Evolutionary conservation across 64 coral and sea anemone genomes (phyloP), one percentile per base, ranked within the genome.

Genomic region (Astreopora myriophthalma): DNA sequence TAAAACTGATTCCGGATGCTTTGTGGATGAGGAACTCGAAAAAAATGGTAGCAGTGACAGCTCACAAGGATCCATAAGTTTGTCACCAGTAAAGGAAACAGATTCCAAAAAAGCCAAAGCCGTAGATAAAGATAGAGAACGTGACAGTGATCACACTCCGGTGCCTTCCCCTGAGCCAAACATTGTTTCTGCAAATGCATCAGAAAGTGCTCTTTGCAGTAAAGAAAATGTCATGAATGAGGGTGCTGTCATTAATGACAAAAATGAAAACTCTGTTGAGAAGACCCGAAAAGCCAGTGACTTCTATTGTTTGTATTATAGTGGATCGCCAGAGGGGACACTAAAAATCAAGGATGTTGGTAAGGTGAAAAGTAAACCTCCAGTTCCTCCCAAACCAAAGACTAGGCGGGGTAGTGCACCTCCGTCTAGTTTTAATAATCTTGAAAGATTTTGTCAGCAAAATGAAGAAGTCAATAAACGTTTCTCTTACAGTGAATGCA

Each of bases 1-100:
- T 44, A 92, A 92, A 92, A 92, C 90, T 7, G 90, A 92, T 63
- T 92, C 90, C n/a, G 90, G 90, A 13, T 92, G 90, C 75, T 92
- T 92, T 76, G 70, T 92, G 1, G 90, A 92, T 20, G 90, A 92
- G 32, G 89, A 91, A 52, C 32, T 91, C 57, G 79, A 86, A 86
- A 76, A 60, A 72, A 74, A 87, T 74, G 65, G 70, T 32, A 49
- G 70, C 36, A 74, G 85, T n/a, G 85, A 87, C 25, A 70, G 85
- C 30, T 87, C 65, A 8, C 65, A 87, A 49, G 70, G 70, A 57
- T 70, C 65, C 12, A 49, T 33, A 5, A 73, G 19, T 39, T 87
- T 39, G 30, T 32, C 85, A 51, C 65, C 85, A 48, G 85, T 33
- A 34, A 52, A 44, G 8, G 84, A 69, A 57, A 72, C 30, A 52